These are phyloP conservation scores for Bombus soroeensis DNA, from an alignment of 1,140 invertebrate species.

Conservation along the genomic window DNA sequence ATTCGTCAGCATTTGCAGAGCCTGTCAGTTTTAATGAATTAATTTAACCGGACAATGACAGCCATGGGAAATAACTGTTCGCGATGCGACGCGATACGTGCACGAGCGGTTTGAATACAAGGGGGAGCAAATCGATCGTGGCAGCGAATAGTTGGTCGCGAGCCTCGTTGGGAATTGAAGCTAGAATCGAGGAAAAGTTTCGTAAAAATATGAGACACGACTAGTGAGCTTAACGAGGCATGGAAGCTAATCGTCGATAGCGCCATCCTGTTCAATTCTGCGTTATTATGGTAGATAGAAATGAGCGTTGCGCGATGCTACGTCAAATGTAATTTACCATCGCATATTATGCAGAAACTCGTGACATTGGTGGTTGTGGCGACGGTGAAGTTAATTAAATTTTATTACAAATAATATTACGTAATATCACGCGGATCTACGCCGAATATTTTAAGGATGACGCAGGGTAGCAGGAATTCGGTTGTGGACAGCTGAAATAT, in stretches of 20 bases:
- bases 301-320: slow-evolving; percentile 23
- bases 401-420: slow-evolving; percentile 69
- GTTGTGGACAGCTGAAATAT: slow-evolving; percentile 41
- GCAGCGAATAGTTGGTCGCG: not conserved
- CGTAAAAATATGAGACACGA: slow-evolving; percentile 35
- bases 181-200: not conserved
- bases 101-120: not conserved
- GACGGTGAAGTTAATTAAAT: slow-evolving; percentile 65
- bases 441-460: slow-evolving; percentile 6
- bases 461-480: slow-evolving; percentile 27
- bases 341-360: slow-evolving; percentile 52
- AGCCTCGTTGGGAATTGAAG: slow-evolving; percentile 32
- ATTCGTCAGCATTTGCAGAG: not conserved
- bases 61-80: slow-evolving; percentile 42
- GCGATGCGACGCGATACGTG: too few relatives aligned
- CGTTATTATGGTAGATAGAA: slow-evolving; percentile 47
- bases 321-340: slow-evolving; percentile 60
- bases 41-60: slow-evolving; percentile 27
- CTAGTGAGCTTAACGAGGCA: slow-evolving; percentile 22
- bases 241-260: slow-evolving; percentile 51
- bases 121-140: not conserved
- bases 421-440: slow-evolving; percentile 45
- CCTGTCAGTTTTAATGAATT: slow-evolving; percentile 31
- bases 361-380: slow-evolving; percentile 59
- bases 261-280: slow-evolving; percentile 45